Base-by-base conservation (phyloP, 2,797 vertebrate species). In the Furcifer pardalis region DNA sequence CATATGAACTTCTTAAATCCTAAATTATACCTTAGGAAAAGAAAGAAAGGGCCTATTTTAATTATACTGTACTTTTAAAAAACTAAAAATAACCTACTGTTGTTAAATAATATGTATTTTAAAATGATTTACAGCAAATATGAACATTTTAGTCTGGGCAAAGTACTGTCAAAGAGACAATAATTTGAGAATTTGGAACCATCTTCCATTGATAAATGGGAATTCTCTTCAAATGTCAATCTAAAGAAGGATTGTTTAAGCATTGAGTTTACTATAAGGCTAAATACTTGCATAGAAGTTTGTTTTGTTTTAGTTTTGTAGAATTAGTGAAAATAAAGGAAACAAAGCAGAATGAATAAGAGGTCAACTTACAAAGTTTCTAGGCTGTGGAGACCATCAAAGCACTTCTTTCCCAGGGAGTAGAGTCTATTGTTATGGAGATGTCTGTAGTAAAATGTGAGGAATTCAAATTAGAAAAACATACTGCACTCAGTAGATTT, bases 371-470 rank as follows among this genome's bases (percentile, higher is more conserved):
- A 97, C 97, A 98, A 95, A 91, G 96, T 97, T 94, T 97, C 97
- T 78, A 98, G 97, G 95, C 95, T 97, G 93, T 97, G 96, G 92
- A 97, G 97, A 83, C 98, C 98, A 94, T 98, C 96, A 97, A 99
- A 98, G 96, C 97, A 97, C 96, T 96, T 97, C 92, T 97, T 97
- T 97, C 97, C 98, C 97, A 98, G 97, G 96, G 98, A 97, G 95
- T 96, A 95, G 92, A 99, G 98, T 96, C 97, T 97, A 97, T 99
- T 99, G 96, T 98, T 98, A 97, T 98, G 98, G 95, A 98, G 98
- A 98, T 98, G 98, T 95, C 98, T 99, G 96, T 82, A 94, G 94
- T 92, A 95, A 92, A 96, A 95, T 87, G 91, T 91, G 94, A 95
- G 92, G 56, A 87, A 93, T 71, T 44, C 83, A 93, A 94, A 95